Evolutionary conservation across 92 coral and sea anemone species (phyloP).

Genomic region (Epizoanthus illoricatus): DNA sequence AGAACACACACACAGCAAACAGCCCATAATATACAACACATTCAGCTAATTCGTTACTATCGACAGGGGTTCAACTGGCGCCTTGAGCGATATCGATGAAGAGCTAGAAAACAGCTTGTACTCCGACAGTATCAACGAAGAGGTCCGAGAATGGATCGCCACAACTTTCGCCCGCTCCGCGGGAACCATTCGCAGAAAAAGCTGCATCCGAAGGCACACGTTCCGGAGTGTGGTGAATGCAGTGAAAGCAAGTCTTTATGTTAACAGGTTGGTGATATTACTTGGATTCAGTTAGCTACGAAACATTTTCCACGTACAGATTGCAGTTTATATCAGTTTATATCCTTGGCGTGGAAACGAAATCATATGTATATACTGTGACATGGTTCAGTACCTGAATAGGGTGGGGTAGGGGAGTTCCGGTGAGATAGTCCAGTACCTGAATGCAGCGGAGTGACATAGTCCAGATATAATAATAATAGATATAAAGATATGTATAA

Average conservation of each 20-base stretch:
- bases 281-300: neutral
- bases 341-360: no score
- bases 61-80: constrained; percentile 70
- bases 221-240: constrained; percentile 94
- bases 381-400: no score
- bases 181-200: constrained; percentile 71
- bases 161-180: constrained; percentile 88
- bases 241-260: constrained; percentile 94
- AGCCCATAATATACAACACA: no score
- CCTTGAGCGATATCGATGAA: constrained; percentile 76
- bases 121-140: constrained; percentile 75
- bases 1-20: no score
- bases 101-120: constrained; percentile 64
- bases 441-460: no score
- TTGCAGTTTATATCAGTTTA: neutral
- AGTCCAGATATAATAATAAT: no score
- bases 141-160: constrained; percentile 99
- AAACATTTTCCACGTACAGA: neutral
- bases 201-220: constrained; percentile 79
- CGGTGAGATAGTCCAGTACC: no score
- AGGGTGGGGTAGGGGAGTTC: no score
- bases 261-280: constrained; percentile 75
- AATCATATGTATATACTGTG: no score
- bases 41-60: neutral
- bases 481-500: no score